Evolutionary conservation across 2,113 vertebrate genomes (phyloP).

Genomic region (Cichladusa arquata): DNA sequence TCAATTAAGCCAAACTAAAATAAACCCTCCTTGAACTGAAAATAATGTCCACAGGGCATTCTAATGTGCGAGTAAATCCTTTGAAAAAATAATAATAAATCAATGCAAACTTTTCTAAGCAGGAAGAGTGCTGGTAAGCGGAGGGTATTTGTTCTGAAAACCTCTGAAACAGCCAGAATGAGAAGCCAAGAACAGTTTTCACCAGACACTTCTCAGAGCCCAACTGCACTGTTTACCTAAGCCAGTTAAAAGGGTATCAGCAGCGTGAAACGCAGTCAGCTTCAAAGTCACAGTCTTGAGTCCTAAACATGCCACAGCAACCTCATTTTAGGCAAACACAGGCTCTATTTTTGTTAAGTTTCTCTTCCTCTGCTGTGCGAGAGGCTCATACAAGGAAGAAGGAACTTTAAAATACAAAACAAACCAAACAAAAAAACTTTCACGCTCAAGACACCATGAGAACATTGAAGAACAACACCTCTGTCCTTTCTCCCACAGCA

Average conservation of each 20-base stretch:
- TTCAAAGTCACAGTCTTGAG: conserved; percentile 41
- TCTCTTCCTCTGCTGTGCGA: conserved; percentile 20
- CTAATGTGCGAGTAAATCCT: conserved; percentile 37
- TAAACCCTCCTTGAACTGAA: conserved; percentile 40
- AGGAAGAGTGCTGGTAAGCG: conserved; percentile 6
- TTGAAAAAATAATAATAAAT: conserved; percentile 59
- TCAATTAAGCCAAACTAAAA: conserved; percentile 47
- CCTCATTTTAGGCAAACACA: conserved; percentile 43
- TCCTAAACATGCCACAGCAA: conserved; percentile 49
- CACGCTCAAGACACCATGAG: background rate
- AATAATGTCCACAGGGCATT: conserved; percentile 27
- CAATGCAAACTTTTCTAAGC: conserved; percentile 23
- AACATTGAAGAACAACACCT: background rate
- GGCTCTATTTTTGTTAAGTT: conserved; percentile 32
- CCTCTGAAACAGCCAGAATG: conserved; percentile 10
- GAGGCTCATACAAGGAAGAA: conserved; percentile 2
- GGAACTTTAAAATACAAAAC: background rate
- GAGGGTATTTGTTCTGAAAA: conserved; percentile 22
- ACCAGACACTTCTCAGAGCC: background rate
- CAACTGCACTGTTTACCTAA: conserved; percentile 13
- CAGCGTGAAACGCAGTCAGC: conserved; percentile 35
- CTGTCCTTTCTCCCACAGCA: background rate
- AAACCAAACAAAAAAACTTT: background rate
- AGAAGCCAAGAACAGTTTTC: background rate
- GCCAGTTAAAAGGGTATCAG: conserved; percentile 52